Evolutionary conservation across 2,113 vertebrate genomes (phyloP).

Genomic region (Callocephalon fimbriatum): DNA sequence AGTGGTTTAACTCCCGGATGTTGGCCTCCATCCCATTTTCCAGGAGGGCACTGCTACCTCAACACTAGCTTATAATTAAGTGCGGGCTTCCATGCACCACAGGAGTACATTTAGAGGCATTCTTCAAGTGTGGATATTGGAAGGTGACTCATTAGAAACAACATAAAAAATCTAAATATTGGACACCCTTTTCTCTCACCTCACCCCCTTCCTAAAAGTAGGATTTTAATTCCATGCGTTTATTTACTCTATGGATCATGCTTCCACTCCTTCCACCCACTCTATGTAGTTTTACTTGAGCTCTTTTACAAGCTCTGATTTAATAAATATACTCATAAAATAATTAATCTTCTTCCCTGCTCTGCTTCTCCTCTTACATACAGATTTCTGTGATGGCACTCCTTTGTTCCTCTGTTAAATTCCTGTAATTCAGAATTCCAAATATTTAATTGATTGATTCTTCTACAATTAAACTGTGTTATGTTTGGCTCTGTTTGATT

Average conservation of each 20-base stretch:
- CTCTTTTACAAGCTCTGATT: not conserved
- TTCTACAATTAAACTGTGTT: not conserved
- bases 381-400: not conserved
- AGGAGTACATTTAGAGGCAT: not conserved
- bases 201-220: not conserved
- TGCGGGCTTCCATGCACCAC: not conserved
- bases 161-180: not conserved
- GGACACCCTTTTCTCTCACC: not conserved
- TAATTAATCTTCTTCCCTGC: not conserved
- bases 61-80: not conserved
- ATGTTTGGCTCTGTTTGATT: not conserved
- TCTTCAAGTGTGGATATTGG: not conserved
- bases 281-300: not conserved
- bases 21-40: not conserved
- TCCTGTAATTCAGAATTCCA: not conserved
- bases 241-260: not conserved
- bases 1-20: too few species aligned
- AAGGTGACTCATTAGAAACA: not conserved
- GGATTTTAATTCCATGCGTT: not conserved
- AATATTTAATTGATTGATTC: not conserved
- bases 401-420: not conserved
- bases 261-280: not conserved
- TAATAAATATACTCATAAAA: slow-evolving; percentile 5
- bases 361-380: not conserved
- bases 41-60: not conserved